phyloP scores from a whole-genome alignment of 2,888 invertebrate genomes.

The Spodoptera littoralis region DNA sequence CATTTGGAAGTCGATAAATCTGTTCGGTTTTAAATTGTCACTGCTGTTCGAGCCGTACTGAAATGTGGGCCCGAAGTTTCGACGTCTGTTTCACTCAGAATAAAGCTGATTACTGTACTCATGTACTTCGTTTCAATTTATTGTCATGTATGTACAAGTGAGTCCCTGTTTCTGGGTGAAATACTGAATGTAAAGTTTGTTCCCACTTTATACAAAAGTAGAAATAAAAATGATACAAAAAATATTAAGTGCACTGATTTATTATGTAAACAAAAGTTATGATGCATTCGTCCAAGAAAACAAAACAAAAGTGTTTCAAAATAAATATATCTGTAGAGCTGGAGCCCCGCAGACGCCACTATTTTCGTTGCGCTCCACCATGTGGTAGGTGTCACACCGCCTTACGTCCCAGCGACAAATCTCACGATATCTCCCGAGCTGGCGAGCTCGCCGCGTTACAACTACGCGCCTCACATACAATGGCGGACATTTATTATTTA shows the following conservation, averaged over 20 bases:
- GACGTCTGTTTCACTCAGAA: not conserved
- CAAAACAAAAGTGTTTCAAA: not conserved
- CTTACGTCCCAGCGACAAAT: constrained; percentile 48
- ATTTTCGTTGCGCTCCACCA: constrained; percentile 25
- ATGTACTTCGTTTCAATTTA: constrained; percentile 1
- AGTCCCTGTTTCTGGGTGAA: no score
- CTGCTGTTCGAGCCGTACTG: constrained; percentile 24
- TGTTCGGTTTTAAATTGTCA: constrained; percentile 46
- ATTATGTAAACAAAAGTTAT: no score
- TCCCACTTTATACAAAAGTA: no score
- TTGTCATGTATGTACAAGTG: not conserved
- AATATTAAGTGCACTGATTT: no score
- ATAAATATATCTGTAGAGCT: constrained; percentile 7
- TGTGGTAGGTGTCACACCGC: constrained; percentile 37
- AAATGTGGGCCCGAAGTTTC: constrained; percentile 17
- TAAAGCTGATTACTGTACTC: not conserved
- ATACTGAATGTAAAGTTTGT: no score
- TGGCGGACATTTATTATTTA: constrained; percentile 78
- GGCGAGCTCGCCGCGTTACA: constrained; percentile 44
- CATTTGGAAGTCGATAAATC: constrained; percentile 52
- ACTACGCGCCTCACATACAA: constrained; percentile 61
- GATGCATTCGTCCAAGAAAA: not conserved
- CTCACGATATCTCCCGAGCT: constrained; percentile 53
- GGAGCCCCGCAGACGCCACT: constrained; percentile 17
- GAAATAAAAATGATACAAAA: no score